Base-by-base conservation (phyloP, 1,140 invertebrate genomes). In the Hypothenemus hampei region DNA sequence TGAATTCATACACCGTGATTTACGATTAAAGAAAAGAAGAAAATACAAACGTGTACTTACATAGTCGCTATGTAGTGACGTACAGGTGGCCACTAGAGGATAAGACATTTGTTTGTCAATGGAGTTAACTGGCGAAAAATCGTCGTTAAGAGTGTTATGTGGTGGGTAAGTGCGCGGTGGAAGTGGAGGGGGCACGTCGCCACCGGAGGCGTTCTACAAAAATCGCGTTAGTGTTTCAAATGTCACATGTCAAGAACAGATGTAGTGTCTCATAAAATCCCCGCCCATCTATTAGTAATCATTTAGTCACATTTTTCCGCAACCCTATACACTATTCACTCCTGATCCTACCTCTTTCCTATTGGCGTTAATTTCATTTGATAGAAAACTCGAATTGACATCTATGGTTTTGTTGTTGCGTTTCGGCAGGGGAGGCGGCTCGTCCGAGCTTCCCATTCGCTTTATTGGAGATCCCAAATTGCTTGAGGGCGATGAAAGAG, bases 61-160 rank as follows among this genome's bases (percentile, higher is more conserved):
- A 21, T 13, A 10, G 60, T 73, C 65, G 58, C 71, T 73, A 67
- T 73, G 68, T 60, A 73, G 61, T 23, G 73, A 68, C 45, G 72
- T 68, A 62, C 71, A 69, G 52, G 68, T 69, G 53, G 70, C 65
- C 65, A 72, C 76, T 71, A 76, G 70, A 69, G 77, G 77, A 72
- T 72, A 79, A 54, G 71, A 76, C 77, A 79, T 75, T 69, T 79
- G 77, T 69, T 78, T 65, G 37, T 75, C 76, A 57, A 78, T 77
- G 72, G 77, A 75, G 72, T 77, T 77, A 71, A 69, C 72, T 70
- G 75, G 70, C 69, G 74, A 64, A 69, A 71, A 69, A 64, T 68
- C 70, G 70, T 69, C 65, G 65, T 66, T 69, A 65, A 69, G 66
- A 67, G 69, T 65, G 63, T 70, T 52, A 56, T 49, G 44, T 18